Conservation (phyloP, 1,140 invertebrate species). For the Calliopsis andreniformis region DNA sequence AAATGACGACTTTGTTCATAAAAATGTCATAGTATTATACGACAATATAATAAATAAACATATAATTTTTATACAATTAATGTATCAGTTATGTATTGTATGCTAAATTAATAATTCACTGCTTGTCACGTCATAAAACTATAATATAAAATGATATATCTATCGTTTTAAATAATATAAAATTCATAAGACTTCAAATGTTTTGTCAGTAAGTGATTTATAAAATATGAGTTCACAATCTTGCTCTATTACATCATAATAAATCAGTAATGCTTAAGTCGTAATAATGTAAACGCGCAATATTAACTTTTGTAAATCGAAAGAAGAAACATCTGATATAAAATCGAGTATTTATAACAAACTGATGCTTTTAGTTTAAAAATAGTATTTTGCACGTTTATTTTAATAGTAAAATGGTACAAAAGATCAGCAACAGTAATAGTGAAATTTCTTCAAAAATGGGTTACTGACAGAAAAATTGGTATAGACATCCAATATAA, state of each 20-base stretch:
- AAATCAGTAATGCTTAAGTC: conserved; percentile 54
- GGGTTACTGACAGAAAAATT: conserved; percentile 29
- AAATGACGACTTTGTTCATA: conserved; percentile 45
- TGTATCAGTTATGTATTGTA: conserved; percentile 14
- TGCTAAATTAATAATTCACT: conserved; percentile 36
- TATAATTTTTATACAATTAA: conserved; percentile 12
- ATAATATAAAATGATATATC: conserved; percentile 35
- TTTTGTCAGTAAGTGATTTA: conserved; percentile 41
- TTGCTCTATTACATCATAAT: conserved; percentile 59
- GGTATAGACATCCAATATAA: conserved; percentile 53
- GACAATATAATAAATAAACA: conserved; percentile 47
- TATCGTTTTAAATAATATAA: conserved; percentile 54
- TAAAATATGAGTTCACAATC: conserved; percentile 48
- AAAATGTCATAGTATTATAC: conserved; percentile 37
- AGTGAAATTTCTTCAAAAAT: conserved; percentile 51
- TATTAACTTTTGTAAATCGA: conserved; percentile 26
- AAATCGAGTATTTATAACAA: conserved; percentile 25
- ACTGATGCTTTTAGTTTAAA: conserved; percentile 31
- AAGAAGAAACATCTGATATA: conserved; percentile 33
- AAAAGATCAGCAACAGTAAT: conserved; percentile 49
- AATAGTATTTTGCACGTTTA: conserved; percentile 21
- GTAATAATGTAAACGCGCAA: conserved; percentile 33
- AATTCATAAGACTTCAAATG: conserved; percentile 30
- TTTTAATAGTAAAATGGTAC: conserved; percentile 31
- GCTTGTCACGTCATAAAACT: conserved; percentile 18